Percentiles rank a stretch among this genome's conserved stretches.
Evolutionary conservation across 2,888 invertebrate genomes (phyloP).

Genomic region (Azorinus chamasolen): DNA sequence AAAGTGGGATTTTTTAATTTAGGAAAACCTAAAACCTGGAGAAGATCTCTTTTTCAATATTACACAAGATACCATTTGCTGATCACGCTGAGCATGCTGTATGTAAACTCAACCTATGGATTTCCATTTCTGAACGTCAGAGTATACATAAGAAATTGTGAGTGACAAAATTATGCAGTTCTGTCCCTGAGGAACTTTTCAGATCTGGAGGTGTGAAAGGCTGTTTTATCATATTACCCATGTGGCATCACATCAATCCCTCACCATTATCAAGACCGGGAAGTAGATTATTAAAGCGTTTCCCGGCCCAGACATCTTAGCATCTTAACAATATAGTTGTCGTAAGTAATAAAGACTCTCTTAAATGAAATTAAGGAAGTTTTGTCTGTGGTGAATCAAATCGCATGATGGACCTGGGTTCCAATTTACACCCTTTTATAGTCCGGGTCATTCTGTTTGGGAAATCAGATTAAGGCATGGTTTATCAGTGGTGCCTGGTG

Average conservation of each 20-base stretch:
- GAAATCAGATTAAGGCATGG: too few relatives aligned
- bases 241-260: constrained; percentile 17
- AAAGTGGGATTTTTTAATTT: too few relatives aligned
- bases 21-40: too few relatives aligned
- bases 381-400: not conserved
- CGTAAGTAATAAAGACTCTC: not conserved
- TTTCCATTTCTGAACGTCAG: too few relatives aligned
- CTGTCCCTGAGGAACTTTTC: constrained; percentile 41
- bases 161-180: not conserved
- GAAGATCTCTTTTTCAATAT: too few relatives aligned
- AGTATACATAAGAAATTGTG: too few relatives aligned
- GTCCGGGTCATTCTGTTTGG: too few relatives aligned
- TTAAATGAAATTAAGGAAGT: not conserved
- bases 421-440: too few relatives aligned
- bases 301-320: not conserved
- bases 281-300: constrained; percentile 5
- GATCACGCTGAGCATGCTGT: too few relatives aligned
- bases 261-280: not conserved
- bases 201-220: constrained; percentile 32
- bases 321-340: constrained; percentile 4
- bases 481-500: too few relatives aligned
- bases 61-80: too few relatives aligned
- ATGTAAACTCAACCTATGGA: too few relatives aligned
- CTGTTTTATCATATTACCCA: constrained; percentile 47
- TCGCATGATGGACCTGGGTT: not conserved